A percentile compares a stretch with the other conserved stretches of the same genome.
These are phyloP conservation scores for Acanthosepion lycidas DNA, from an alignment of 2,888 invertebrate genomes.

Conservation along the genomic window DNA sequence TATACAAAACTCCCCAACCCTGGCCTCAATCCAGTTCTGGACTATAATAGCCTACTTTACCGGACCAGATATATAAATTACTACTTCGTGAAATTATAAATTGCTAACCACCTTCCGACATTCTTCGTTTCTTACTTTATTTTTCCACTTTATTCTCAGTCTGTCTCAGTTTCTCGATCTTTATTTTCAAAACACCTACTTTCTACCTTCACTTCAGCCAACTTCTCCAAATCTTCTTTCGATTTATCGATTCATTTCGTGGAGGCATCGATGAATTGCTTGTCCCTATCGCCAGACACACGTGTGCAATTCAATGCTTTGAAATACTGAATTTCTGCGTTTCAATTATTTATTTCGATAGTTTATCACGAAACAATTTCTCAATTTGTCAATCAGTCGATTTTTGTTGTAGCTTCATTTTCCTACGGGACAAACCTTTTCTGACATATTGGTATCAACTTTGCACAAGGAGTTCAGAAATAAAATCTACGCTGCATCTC, in stretches of 20 bases:
- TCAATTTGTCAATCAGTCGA: neutral
- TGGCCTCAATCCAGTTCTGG: neutral
- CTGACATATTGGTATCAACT: neutral
- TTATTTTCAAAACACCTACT: neutral
- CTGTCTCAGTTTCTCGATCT: neutral
- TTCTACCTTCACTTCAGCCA: neutral
- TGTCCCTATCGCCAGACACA: neutral
- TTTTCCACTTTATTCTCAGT: neutral
- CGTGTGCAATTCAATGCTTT: neutral
- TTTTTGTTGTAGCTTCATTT: neutral
- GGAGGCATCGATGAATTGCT: neutral
- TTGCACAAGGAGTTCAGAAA: neutral
- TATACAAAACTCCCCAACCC: conserved; percentile 1
- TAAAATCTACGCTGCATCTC: neutral
- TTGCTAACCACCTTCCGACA: neutral
- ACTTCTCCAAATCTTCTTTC: neutral
- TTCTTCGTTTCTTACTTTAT: neutral
- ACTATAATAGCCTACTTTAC: neutral
- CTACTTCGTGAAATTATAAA: neutral
- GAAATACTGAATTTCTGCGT: neutral
- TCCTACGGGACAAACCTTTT: neutral
- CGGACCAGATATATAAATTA: conserved; percentile 4
- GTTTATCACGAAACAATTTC: neutral
- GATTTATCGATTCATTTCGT: neutral
- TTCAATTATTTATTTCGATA: neutral